Conservation (phyloP, 2,113 vertebrate species). For the Salvator merianae region DNA sequence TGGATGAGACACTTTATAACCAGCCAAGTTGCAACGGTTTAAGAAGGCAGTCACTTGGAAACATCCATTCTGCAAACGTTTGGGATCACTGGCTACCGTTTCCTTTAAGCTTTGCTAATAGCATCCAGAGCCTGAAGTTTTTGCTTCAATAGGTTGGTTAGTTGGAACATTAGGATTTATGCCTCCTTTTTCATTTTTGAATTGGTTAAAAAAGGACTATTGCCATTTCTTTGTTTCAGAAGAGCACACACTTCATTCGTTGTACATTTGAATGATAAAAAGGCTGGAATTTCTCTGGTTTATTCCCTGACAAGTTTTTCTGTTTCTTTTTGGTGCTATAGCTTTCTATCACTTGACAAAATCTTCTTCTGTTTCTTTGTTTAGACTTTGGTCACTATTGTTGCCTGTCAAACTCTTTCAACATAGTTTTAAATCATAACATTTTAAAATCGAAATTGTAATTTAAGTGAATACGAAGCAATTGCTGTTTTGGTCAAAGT, state of each 20-base stretch:
- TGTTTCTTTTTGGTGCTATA: neutral
- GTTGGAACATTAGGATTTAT: conserved; percentile 14
- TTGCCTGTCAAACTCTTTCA: neutral
- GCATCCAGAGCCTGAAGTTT: conserved; percentile 33
- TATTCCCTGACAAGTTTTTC: neutral
- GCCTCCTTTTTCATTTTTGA: conserved; percentile 28
- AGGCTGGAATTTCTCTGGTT: rapidly evolving
- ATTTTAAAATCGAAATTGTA: neutral
- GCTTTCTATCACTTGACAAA: neutral
- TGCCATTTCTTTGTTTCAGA: conserved; percentile 41
- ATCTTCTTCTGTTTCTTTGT: neutral
- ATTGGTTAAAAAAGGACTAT: conserved; percentile 13
- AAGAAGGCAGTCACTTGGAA: conserved; percentile 40
- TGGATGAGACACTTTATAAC: conserved; percentile 31
- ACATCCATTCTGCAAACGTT: neutral
- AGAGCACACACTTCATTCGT: conserved; percentile 35
- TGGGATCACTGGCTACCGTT: neutral
- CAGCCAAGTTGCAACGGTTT: conserved; percentile 1
- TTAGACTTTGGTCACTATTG: neutral
- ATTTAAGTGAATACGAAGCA: neutral
- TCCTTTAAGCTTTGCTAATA: conserved; percentile 49
- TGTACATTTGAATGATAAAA: conserved; percentile 38
- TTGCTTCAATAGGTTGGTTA: conserved; percentile 27
- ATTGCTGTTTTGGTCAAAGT: neutral
- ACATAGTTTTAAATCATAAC: neutral